These are phyloP conservation scores for Oncorhynchus masou DNA, from an alignment of 2,113 vertebrate genomes.

Conservation along the genomic window DNA sequence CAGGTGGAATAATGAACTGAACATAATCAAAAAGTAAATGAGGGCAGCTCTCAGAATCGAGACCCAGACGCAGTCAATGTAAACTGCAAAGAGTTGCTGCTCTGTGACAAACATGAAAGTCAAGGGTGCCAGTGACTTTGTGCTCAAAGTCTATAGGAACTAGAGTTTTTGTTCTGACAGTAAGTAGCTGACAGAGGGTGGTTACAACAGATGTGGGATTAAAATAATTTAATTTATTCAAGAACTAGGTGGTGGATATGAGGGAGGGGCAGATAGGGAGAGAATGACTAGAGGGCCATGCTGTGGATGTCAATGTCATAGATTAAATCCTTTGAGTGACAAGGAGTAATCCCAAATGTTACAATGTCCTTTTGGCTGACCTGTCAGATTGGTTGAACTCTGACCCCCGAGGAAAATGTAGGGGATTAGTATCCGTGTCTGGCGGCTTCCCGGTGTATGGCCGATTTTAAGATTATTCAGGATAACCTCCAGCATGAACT, in stretches of 20 bases:
- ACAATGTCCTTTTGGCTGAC: background rate
- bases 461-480: background rate
- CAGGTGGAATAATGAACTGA: conserved; percentile 22
- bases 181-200: conserved; percentile 15
- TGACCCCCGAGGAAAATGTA: background rate
- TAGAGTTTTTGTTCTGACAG: conserved; percentile 17
- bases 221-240: background rate
- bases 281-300: background rate
- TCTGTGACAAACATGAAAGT: background rate
- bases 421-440: background rate
- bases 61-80: conserved; percentile 14
- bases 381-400: background rate
- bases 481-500: background rate
- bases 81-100: conserved; percentile 26
- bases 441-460: background rate
- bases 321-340: background rate
- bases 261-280: background rate
- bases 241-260: background rate
- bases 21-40: conserved; percentile 30
- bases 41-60: conserved; percentile 15
- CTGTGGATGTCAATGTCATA: background rate
- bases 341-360: background rate
- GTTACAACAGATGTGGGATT: background rate
- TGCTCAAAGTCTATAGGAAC: conserved; percentile 5
- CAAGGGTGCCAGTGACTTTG: conserved; percentile 11